Conservation (phyloP, 2,888 invertebrate genomes). For the Plebejus argus region DNA sequence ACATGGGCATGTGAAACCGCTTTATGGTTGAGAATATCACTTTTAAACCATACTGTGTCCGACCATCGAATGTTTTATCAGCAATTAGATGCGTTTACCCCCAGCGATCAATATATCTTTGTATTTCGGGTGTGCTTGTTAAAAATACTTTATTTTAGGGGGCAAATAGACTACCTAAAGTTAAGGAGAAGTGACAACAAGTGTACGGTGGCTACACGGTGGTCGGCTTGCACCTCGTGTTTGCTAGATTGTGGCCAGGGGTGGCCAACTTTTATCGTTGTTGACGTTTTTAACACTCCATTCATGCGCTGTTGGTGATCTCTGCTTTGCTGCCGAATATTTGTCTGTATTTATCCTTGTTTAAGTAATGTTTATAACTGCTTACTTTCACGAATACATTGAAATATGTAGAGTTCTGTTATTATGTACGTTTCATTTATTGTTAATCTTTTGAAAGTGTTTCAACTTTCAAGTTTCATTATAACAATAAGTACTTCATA, state of each 20-base stretch:
- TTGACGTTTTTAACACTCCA: constrained; percentile 17
- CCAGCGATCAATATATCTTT: constrained; percentile 57
- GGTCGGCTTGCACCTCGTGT: constrained; percentile 50
- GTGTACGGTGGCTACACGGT: constrained; percentile 43
- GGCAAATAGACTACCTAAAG: constrained; percentile 55
- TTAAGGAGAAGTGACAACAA: constrained; percentile 66
- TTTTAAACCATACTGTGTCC: constrained; percentile 74
- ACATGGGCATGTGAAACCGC: constrained; percentile 77
- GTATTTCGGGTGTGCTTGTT: constrained; percentile 70
- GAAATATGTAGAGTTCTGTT: too few species aligned
- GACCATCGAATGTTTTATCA: constrained; percentile 73
- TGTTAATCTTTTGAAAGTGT: too few species aligned
- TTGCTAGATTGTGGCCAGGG: constrained; percentile 44
- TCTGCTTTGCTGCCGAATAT: constrained; percentile 23
- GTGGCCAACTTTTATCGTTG: constrained; percentile 36
- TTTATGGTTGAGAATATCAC: constrained; percentile 79
- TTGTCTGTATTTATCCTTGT: constrained; percentile 31
- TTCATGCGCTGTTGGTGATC: constrained; percentile 2
- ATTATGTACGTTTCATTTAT: too few species aligned
- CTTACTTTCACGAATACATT: neutral
- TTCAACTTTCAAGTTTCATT: too few species aligned
- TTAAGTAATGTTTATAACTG: constrained; percentile 2
- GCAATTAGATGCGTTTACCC: constrained; percentile 76
- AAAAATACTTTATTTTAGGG: constrained; percentile 72
- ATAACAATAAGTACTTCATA: too few species aligned